phyloP scores from a whole-genome alignment of 2,797 vertebrate species.

The Leucoraja ocellata region DNA sequence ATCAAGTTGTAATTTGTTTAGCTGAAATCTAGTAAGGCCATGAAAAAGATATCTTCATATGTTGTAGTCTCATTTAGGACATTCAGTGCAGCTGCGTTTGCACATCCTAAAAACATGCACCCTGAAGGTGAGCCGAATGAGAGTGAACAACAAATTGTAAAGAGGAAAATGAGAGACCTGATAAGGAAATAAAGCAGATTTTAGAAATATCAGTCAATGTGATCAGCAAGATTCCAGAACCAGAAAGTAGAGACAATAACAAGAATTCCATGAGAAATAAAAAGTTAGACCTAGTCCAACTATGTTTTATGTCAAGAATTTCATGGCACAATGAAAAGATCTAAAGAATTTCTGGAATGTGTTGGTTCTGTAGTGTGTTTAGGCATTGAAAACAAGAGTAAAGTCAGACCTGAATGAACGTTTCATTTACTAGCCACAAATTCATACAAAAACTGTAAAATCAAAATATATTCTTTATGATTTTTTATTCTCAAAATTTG shows the following conservation, averaged over 20 bases:
- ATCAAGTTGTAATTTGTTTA: neutral
- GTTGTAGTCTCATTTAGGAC: neutral
- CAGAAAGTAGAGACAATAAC: neutral
- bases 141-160: neutral
- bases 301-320: neutral
- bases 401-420: neutral
- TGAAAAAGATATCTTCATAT: neutral
- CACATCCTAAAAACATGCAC: neutral
- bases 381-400: neutral
- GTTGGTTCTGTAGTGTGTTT: neutral
- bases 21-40: neutral
- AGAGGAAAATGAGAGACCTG: neutral
- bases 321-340: neutral
- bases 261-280: neutral
- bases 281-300: neutral
- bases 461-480: too few relatives aligned
- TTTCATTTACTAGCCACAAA: neutral
- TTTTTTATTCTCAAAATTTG: too few relatives aligned
- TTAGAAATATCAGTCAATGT: neutral
- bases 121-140: neutral
- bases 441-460: neutral
- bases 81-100: neutral
- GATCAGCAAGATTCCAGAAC: neutral
- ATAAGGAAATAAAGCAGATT: neutral
- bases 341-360: neutral